These are phyloP conservation scores for Dolichomitus sp. DNA, from an alignment of 2,888 invertebrate genomes.

Conservation along the genomic window DNA sequence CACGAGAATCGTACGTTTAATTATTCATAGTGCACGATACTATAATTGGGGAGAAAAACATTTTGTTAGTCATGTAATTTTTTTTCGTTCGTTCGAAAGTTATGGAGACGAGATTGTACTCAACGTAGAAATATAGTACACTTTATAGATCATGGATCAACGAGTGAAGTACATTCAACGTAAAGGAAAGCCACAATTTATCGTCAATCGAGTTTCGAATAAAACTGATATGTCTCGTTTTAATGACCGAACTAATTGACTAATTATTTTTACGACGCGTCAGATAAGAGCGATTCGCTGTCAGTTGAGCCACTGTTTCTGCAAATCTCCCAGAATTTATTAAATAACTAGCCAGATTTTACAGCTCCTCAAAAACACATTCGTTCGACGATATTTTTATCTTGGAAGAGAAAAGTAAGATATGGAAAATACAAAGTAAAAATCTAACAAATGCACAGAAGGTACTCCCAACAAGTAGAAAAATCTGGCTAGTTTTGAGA, in stretches of 20 bases:
- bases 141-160: slow-evolving; percentile 51
- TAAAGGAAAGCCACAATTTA: neutral
- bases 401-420: too few species aligned
- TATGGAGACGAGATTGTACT: slow-evolving; percentile 29
- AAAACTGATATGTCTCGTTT: neutral
- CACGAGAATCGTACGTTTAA: slow-evolving; percentile 20
- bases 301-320: too few species aligned
- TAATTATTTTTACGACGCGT: neutral
- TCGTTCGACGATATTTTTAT: too few species aligned
- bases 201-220: neutral
- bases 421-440: too few species aligned
- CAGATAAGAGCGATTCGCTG: neutral
- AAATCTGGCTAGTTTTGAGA: too few species aligned
- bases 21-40: slow-evolving; percentile 67
- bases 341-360: too few species aligned
- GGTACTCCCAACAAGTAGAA: too few species aligned
- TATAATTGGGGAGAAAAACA: slow-evolving; percentile 56
- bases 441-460: too few species aligned
- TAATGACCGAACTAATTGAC: neutral
- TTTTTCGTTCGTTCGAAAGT: slow-evolving; percentile 39
- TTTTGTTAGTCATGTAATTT: slow-evolving; percentile 21
- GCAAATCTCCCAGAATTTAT: too few species aligned
- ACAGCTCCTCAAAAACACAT: too few species aligned
- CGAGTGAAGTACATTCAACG: slow-evolving; percentile 33
- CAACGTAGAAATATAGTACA: slow-evolving; percentile 44